phyloP scores from a whole-genome alignment of 2,888 invertebrate species.

The Apamea sordens region DNA sequence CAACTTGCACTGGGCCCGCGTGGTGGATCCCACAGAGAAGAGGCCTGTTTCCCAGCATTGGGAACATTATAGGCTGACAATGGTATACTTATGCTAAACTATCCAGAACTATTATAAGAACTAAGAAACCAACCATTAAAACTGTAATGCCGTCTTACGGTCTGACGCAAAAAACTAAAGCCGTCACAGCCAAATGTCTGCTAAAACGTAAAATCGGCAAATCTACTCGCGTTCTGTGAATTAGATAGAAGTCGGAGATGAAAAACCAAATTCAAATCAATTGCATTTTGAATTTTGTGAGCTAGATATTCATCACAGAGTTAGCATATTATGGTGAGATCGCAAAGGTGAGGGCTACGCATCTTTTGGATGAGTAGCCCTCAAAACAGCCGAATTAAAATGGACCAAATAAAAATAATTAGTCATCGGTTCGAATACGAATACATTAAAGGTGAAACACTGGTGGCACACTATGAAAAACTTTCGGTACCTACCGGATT shows the following conservation, averaged over 20 bases:
- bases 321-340: too few species aligned
- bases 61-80: too few species aligned
- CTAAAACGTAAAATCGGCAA: neutral
- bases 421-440: neutral
- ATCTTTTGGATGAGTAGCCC: neutral
- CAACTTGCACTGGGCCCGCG: too few species aligned
- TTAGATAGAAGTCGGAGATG: neutral
- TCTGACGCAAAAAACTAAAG: neutral
- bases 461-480: conserved; percentile 1
- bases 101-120: neutral
- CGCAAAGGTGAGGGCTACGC: neutral
- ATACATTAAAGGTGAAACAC: neutral
- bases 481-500: conserved; percentile 24
- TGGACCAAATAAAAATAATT: neutral
- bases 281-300: neutral
- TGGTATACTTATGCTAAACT: too few species aligned
- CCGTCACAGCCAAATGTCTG: too few species aligned
- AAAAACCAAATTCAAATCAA: neutral
- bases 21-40: too few species aligned
- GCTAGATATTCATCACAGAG: neutral
- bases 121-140: neutral
- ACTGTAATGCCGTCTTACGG: neutral
- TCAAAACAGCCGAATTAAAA: neutral
- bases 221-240: neutral
- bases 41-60: too few species aligned